Evolutionary conservation across 2,888 invertebrate genomes (phyloP).

Genomic region (Lithosia quadra): DNA sequence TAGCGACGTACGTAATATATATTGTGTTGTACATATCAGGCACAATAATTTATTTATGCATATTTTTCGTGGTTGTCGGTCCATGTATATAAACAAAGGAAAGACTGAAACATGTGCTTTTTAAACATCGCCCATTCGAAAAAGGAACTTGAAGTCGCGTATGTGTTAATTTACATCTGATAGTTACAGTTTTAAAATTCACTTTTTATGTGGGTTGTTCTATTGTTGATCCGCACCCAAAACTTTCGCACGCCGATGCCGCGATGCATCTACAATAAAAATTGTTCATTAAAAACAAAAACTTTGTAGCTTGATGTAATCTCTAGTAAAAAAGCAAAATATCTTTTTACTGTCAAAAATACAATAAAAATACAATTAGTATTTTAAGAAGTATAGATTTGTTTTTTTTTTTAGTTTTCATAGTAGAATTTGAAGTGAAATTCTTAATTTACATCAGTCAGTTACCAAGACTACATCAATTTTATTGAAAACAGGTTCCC

Average conservation of each 20-base stretch:
- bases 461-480: not conserved
- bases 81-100: conserved; percentile 80
- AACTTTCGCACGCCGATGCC: conserved; percentile 27
- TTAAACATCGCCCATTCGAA: conserved; percentile 48
- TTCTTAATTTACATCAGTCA: not conserved
- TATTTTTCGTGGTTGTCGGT: conserved; percentile 56
- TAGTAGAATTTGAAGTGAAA: not conserved
- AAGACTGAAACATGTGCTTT: conserved; percentile 76
- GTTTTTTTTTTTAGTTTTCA: not conserved
- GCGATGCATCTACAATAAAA: conserved; percentile 31
- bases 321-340: not conserved
- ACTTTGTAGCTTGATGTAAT: conserved; percentile 2
- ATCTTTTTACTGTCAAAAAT: not conserved
- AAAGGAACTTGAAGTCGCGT: conserved; percentile 33
- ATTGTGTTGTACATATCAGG: conserved; percentile 55
- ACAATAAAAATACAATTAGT: not conserved
- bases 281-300: conserved; percentile 22
- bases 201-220: conserved; percentile 26
- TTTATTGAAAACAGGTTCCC: not conserved
- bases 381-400: not conserved
- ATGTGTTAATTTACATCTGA: conserved; percentile 30
- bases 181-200: conserved; percentile 15
- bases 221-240: conserved; percentile 18
- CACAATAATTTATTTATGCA: conserved; percentile 43
- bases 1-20: conserved; percentile 42